A percentile compares a stretch with the other conserved stretches of the same genome.
Conservation (phyloP, 2,113 vertebrate genomes). For the Periophthalmodon schlosseri region DNA sequence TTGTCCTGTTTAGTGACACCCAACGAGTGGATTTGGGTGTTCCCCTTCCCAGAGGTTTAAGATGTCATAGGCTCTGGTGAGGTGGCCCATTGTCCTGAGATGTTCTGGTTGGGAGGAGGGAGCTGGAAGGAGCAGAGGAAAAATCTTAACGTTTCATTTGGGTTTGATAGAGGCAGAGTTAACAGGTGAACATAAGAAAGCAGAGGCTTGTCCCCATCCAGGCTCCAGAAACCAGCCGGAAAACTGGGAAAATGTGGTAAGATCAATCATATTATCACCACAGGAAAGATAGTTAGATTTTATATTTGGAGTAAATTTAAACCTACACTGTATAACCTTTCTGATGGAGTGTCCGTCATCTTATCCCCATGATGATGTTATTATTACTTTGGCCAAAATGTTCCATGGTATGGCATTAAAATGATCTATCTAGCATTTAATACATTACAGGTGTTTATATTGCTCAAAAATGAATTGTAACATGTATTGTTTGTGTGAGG, state of each 20-base stretch:
- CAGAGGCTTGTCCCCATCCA: constrained; percentile 13
- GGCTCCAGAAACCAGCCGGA: constrained; percentile 11
- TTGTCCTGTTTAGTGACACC: constrained; percentile 52
- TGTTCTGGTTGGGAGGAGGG: constrained; percentile 23
- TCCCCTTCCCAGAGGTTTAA: constrained; percentile 75
- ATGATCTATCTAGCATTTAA: too few relatives aligned
- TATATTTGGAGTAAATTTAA: not conserved
- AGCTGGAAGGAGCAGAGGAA: constrained; percentile 6
- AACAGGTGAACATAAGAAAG: constrained; percentile 8
- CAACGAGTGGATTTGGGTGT: constrained; percentile 66
- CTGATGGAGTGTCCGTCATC: too few relatives aligned
- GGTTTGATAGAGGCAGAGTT: not conserved
- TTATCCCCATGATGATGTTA: too few relatives aligned
- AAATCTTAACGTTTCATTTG: not conserved
- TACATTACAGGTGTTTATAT: too few relatives aligned
- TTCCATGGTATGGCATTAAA: too few relatives aligned
- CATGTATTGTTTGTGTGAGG: too few relatives aligned
- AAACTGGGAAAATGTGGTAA: constrained; percentile 69
- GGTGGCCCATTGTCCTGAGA: constrained; percentile 37
- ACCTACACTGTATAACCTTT: too few relatives aligned
- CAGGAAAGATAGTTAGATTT: not conserved
- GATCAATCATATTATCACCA: constrained; percentile 14
- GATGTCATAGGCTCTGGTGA: constrained; percentile 56
- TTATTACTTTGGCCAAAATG: too few relatives aligned
- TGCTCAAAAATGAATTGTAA: too few relatives aligned